Conservation (phyloP, 2,113 vertebrate genomes). For the Carettochelys insculpta region DNA sequence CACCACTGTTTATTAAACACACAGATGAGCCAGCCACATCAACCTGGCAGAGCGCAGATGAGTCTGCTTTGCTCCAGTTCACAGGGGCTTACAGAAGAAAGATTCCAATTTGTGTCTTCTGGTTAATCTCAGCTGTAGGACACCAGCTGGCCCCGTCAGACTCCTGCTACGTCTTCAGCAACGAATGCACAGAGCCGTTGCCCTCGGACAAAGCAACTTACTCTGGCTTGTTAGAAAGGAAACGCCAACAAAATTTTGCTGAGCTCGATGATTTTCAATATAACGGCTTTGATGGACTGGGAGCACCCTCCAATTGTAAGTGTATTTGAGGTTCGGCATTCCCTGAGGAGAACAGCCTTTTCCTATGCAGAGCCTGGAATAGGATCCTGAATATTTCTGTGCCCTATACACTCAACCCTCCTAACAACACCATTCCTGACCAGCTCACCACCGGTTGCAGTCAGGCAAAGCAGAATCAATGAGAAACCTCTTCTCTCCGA, state of each 20-base stretch:
- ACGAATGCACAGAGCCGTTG: too few relatives aligned
- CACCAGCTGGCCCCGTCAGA: not conserved
- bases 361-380: fast-evolving
- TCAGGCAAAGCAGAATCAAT: too few relatives aligned
- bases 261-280: not conserved
- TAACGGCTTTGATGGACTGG: fast-evolving
- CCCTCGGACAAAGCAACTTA: not conserved
- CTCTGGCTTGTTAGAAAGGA: fast-evolving
- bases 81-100: fast-evolving
- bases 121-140: fast-evolving
- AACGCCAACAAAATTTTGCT: fast-evolving
- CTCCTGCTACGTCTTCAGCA: fast-evolving
- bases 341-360: not conserved
- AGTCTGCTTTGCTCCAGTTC: fast-evolving
- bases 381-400: too few relatives aligned
- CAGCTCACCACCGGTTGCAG: too few relatives aligned
- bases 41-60: fast-evolving
- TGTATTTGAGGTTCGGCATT: fast-evolving
- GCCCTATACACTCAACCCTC: not conserved
- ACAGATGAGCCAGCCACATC: not conserved
- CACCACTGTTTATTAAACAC: not conserved
- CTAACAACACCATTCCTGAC: not conserved
- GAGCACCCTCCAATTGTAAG: not conserved
- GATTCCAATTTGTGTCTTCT: fast-evolving
- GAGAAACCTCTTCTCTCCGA: not conserved